A percentile compares a stretch with the other conserved stretches of the same genome.
Evolutionary conservation across 2,113 vertebrate species (phyloP).

Genomic region (Phyllostomus hastatus): DNA sequence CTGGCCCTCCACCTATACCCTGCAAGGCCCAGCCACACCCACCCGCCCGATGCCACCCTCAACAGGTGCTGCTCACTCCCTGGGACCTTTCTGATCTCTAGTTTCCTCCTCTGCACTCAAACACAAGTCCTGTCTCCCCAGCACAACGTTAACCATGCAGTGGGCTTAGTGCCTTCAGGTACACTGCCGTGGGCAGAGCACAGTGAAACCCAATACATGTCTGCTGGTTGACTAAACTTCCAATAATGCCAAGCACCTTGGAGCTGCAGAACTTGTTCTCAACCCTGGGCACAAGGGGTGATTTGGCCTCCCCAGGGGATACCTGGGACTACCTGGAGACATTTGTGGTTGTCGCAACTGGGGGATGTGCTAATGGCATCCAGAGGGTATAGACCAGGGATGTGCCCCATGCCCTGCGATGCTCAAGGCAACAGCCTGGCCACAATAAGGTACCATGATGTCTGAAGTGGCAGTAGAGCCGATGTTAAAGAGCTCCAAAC

Average conservation of each 20-base stretch:
- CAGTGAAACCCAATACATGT: neutral
- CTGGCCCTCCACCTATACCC: neutral
- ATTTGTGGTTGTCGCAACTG: neutral
- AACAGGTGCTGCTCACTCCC: neutral
- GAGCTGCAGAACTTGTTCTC: neutral
- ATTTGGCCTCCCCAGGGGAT: neutral
- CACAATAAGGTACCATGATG: neutral
- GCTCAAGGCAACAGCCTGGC: neutral
- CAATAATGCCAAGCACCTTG: neutral
- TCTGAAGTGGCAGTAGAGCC: neutral
- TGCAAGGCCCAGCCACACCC: neutral
- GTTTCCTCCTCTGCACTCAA: neutral
- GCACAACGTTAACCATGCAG: fast-evolving
- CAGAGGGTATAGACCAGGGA: neutral
- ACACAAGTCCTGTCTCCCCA: neutral
- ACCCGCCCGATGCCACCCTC: neutral
- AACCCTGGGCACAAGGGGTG: neutral
- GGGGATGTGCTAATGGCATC: neutral
- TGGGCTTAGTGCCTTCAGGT: neutral
- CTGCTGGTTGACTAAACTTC: neutral
- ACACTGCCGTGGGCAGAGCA: neutral
- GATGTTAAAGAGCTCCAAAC: neutral
- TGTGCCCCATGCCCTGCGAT: neutral
- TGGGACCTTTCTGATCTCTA: neutral
- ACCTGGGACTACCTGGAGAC: neutral